Evolutionary conservation across 2,888 invertebrate species (phyloP), one percentile per base, ranked within the genome.

Genomic region (Neuroscelio doddi): DNA sequence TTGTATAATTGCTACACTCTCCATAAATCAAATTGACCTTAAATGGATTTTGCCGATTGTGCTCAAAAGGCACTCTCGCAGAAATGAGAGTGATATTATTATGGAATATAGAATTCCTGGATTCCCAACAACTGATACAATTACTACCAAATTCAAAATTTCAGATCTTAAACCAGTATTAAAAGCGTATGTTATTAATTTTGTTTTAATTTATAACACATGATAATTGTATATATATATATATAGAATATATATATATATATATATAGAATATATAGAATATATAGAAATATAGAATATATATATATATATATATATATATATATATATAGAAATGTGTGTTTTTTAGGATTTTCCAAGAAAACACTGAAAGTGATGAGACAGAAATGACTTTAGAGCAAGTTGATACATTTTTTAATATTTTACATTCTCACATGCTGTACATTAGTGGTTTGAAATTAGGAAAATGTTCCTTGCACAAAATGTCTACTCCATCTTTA

Each of bases 41-140:
- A 67, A 68, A 30, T 85, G 84, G 84, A 62, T 85, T 3, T 10
- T 79, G 2, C 72, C 79, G 1, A 78, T 83, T 8, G 2, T 63
- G 64, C 2, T 38, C 53, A 8, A 55, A 71, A 8, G 51, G 70
- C 0, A 24, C 1, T 27, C 17, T 1, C 21, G 49, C 1, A 51
- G 51, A n/a, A 17, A 41, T 0, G 56, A 50, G 1, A 72, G 66
- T n/a, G 74, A 74, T 41, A 49, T 78, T 12, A 36, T 32, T 30
- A 64, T 83, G 29, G 74, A 78, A 45, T 83, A 80, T 45, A 66
- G 42, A 34, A 62, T 84, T 9, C 80, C 82, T 7, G 74, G 68
- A 21, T 53, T 74, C 12, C 64, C 75, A 4, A 10, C 52, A 1
- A 59, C 77, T 7, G 75, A 84, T 30, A 57, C 55, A 10, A 77